Conservation (phyloP, 64 coral and sea anemone species). For the Montipora capricornis region DNA sequence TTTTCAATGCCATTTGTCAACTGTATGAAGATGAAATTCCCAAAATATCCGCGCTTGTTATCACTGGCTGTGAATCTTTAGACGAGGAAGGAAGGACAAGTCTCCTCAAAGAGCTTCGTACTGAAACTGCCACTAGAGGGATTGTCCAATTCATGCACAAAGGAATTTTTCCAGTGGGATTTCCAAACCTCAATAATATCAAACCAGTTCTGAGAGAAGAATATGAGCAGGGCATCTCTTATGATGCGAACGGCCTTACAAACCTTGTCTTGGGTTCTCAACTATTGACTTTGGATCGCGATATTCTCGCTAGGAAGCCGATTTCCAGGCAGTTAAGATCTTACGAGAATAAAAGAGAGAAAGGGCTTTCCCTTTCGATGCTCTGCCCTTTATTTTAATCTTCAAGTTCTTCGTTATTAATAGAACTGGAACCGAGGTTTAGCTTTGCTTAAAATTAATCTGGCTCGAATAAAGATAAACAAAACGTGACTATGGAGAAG, state of each 20-base stretch:
- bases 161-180: conserved; percentile 5
- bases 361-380: too few relatives aligned
- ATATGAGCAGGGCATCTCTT: background rate
- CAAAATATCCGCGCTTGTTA: background rate
- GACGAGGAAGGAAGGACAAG: background rate
- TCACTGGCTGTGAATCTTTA: conserved; percentile 25
- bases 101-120: background rate
- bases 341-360: too few relatives aligned
- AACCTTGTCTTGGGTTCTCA: background rate
- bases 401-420: too few relatives aligned
- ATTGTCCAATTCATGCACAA: background rate
- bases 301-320: background rate
- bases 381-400: too few relatives aligned
- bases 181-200: background rate
- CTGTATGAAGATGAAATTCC: background rate
- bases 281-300: background rate
- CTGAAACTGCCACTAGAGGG: background rate
- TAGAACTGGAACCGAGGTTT: too few relatives aligned
- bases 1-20: background rate
- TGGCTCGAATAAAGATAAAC: too few relatives aligned
- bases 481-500: too few relatives aligned
- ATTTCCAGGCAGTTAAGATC: background rate
- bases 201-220: background rate
- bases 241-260: background rate
- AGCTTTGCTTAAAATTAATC: too few relatives aligned